Evolutionary conservation across 2,888 invertebrate genomes (phyloP).

Genomic region (Bimastos eiseni): DNA sequence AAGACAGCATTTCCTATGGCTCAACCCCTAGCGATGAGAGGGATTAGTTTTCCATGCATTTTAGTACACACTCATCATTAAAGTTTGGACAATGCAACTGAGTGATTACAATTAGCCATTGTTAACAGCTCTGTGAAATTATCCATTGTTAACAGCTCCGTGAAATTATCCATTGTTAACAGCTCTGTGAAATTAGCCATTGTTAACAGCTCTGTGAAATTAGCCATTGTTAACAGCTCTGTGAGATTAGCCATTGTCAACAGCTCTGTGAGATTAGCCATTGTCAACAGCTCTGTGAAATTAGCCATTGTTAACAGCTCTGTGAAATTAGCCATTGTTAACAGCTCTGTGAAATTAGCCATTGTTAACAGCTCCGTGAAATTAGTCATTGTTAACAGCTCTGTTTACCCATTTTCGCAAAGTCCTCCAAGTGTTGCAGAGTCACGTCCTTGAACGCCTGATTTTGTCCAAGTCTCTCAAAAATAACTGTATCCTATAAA

Average conservation of each 20-base stretch:
- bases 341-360: background rate
- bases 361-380: background rate
- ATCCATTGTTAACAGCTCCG: background rate
- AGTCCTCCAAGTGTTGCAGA: slow-evolving; percentile 79
- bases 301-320: background rate
- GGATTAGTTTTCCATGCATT: too few species aligned
- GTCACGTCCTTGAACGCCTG: slow-evolving; percentile 53
- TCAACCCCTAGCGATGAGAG: too few species aligned
- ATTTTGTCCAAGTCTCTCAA: slow-evolving; percentile 66
- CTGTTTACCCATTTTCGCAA: slow-evolving; percentile 78
- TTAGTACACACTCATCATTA: background rate
- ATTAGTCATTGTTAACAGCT: background rate
- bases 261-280: background rate
- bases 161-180: background rate
- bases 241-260: background rate
- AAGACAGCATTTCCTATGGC: background rate
- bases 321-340: background rate
- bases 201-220: background rate
- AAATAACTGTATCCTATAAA: slow-evolving; percentile 72
- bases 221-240: background rate
- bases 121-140: background rate
- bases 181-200: too few species aligned
- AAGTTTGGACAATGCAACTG: background rate
- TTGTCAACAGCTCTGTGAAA: background rate
- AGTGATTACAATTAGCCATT: background rate